Evolutionary conservation across 2,113 vertebrate species (phyloP), one percentile per base, ranked within the genome.

Genomic region (Pseudopodoces humilis): DNA sequence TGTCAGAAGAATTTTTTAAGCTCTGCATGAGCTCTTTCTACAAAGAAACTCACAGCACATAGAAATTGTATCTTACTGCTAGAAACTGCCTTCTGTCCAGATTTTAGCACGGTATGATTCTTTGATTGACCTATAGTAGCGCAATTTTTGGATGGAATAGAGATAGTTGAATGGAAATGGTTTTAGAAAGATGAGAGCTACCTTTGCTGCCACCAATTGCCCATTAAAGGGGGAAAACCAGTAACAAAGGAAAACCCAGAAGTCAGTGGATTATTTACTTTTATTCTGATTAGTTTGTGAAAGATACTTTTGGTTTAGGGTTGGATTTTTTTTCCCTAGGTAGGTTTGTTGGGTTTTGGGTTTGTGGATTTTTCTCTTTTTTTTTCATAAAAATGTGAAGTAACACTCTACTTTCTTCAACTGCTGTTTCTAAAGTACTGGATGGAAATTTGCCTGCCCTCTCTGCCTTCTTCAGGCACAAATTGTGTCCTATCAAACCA

Each of bases 401-500:
- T 49, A 87, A 11, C 37, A 33, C 33, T 62, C 46, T 24, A 3
- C 13, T 87, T 90, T 46, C 78, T 83, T 82, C n/a, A 76, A 15
- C 14, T 74, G 14, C 11, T n/a, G 3, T 31, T 88, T 83, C 60
- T 50, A 67, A 94, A 81, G 9, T 47, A 75, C 7, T 55, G 19
- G 35, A 52, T 83, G 27, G 35, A 81, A 90, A 78, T 63, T 67
- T 23, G 2, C 71, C 71, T 88, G 21, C 69, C 24, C 83, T 90
- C 56, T 86, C 43, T 20, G 39, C 11, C 39, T 85, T 33, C 43
- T 88, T 88, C 56, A 31, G 28, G 33, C 21, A 94, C 39, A 82
- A 88, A 75, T 41, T 47, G 44, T 19, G 31, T 70, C 88, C 68
- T 83, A 76, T 91, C 68, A 88, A 83, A 77, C 16, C 33, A 92